Evolutionary conservation across 1,140 invertebrate genomes (phyloP).

Genomic region (Ericerus pela): DNA sequence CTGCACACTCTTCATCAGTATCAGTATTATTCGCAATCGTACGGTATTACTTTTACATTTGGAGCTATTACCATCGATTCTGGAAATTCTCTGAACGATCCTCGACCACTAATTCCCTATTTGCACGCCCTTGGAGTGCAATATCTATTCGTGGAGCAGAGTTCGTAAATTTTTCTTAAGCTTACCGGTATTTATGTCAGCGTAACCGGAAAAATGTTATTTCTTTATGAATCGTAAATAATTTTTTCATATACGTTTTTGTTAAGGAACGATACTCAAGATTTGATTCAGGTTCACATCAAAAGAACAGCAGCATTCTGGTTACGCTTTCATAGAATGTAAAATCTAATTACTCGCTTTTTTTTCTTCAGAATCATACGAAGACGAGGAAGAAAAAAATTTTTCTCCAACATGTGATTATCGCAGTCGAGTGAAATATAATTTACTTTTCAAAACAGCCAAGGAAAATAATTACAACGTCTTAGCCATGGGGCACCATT

Average conservation of each 20-base stretch:
- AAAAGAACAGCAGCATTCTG: too few relatives aligned
- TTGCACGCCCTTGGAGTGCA: conserved; percentile 46
- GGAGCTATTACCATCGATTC: conserved; percentile 60
- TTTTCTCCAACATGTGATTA: conserved; percentile 49
- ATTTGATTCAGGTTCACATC: too few relatives aligned
- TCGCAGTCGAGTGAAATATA: conserved; percentile 47
- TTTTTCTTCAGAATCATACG: background rate
- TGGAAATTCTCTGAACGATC: conserved; percentile 44
- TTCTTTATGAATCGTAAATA: too few relatives aligned
- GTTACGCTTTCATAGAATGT: too few relatives aligned
- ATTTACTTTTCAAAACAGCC: conserved; percentile 57
- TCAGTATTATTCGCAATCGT: conserved; percentile 55
- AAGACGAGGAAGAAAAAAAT: background rate
- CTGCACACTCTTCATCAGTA: conserved; percentile 73
- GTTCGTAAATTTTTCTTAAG: conserved; percentile 23
- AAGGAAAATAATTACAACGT: conserved; percentile 66
- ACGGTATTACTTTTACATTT: conserved; percentile 59
- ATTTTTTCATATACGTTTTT: too few relatives aligned
- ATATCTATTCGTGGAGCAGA: conserved; percentile 54
- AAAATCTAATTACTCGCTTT: too few relatives aligned
- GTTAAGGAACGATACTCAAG: too few relatives aligned
- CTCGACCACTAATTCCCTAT: conserved; percentile 49
- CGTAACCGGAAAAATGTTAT: too few relatives aligned
- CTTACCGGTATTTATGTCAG: too few relatives aligned
- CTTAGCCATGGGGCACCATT: conserved; percentile 67